Base-by-base conservation (phyloP, 2,797 vertebrate species). In the Gobio occitaniae region DNA sequence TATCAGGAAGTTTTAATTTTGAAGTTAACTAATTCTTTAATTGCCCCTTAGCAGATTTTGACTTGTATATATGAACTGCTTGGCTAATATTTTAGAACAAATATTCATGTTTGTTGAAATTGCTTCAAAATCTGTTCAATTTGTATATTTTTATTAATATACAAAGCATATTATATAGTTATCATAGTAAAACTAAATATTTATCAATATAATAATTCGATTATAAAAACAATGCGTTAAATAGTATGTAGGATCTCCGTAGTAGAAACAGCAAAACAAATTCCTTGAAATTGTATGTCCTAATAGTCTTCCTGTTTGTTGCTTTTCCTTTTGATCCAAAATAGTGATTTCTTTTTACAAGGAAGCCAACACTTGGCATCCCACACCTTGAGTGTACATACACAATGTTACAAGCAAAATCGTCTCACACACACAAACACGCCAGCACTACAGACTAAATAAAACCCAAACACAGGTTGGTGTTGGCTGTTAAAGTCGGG, bases 401-500 rank as follows among this genome's bases (percentile, higher is more conserved):
- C 32, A 77, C 47, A 68, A 56, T 25, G 15, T 80, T 61, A 48
- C 74, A 44, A 84, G 44, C 70, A 52, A 65, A 84, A 63, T 15
- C 13, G 29, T 19, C 1, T 0, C 38, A 3, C 56, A 21, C n/a
- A 50, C 71, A 41, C 19, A 21, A 9, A 11, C 25, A 19, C 70
- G 13, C 44, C 82, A 48, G 69, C 52, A 63, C 50, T 36, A 36
- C 44, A 78, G 75, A 44, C 74, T 78, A 82, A 87, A 85, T 59
- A 82, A 85, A 82, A 75, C n/a, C 74, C 59, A 79, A 87, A 83
- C 75, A 68, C 52, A 52, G 84, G 44, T 50, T 76, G 69, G 65
- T 85, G 75, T 76, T 36, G 52, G 79, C 63, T 50, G 61, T 81
- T 75, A 38, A 65, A 63, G 21, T 87, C 19, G 15, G 15, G 54